Conservation (phyloP, 2,113 vertebrate species). For the Pteruthius melanotis region DNA sequence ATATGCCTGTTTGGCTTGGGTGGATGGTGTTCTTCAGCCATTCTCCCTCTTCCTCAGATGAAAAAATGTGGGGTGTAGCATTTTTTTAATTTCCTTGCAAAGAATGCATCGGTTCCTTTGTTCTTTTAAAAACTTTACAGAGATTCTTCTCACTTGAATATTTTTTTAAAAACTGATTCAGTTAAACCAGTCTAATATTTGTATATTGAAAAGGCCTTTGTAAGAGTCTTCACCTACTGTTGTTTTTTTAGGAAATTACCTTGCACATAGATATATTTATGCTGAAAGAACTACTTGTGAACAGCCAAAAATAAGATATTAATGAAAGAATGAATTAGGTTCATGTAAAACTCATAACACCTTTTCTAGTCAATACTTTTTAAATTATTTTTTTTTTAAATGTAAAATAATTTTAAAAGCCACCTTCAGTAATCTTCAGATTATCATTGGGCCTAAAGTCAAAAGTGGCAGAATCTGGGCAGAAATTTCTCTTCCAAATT, state of each 20-base stretch:
- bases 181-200: not conserved
- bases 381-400: not conserved
- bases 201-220: not conserved
- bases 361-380: not conserved
- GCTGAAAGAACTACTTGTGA: not conserved
- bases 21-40: not conserved
- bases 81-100: not conserved
- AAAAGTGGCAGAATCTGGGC: not conserved
- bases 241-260: not conserved
- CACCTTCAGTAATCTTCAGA: not conserved
- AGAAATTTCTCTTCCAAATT: not conserved
- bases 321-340: not conserved
- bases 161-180: not conserved
- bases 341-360: not conserved
- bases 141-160: not conserved
- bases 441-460: not conserved
- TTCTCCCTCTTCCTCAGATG: not conserved
- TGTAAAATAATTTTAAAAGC: not conserved
- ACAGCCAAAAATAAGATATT: not conserved
- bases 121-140: not conserved
- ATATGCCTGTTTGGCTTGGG: not conserved
- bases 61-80: not conserved
- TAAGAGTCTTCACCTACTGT: not conserved
- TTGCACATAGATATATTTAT: not conserved
- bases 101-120: not conserved